Conservation (phyloP, 1,140 invertebrate genomes). For the Stratiolaelaps scimitus region DNA sequence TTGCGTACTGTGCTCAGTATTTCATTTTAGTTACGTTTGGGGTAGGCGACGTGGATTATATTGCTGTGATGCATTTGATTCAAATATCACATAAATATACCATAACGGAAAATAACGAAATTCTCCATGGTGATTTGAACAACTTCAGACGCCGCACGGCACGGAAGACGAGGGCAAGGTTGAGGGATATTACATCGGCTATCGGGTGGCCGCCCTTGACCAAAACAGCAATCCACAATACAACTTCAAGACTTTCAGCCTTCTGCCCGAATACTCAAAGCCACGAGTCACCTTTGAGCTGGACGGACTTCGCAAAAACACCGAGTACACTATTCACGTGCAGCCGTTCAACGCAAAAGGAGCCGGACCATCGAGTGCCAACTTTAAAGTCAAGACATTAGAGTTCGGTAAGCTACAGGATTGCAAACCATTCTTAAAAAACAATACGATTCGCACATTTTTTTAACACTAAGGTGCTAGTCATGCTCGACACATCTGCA, state of each 20-base stretch:
- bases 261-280: slow-evolving; percentile 16
- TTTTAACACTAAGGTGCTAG: too few species aligned
- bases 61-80: too few species aligned
- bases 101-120: too few species aligned
- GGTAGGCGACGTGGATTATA: too few species aligned
- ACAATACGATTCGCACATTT: not conserved
- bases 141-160: slow-evolving; percentile 22
- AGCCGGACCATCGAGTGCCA: slow-evolving; percentile 58
- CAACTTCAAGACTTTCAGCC: slow-evolving; percentile 27
- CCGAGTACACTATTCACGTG: slow-evolving; percentile 74
- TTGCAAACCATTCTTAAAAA: not conserved
- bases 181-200: slow-evolving; percentile 26
- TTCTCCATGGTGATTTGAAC: too few species aligned
- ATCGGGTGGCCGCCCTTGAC: slow-evolving; percentile 9
- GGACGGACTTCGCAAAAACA: slow-evolving; percentile 40
- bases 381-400: slow-evolving; percentile 57
- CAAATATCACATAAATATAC: too few species aligned
- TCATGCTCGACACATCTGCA: too few species aligned
- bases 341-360: slow-evolving; percentile 44
- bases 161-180: slow-evolving; percentile 25
- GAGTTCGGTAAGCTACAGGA: slow-evolving; percentile 55
- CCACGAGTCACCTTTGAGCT: slow-evolving; percentile 22
- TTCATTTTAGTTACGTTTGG: too few species aligned
- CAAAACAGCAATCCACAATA: slow-evolving; percentile 22
- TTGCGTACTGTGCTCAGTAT: too few species aligned